A percentile compares a stretch with the other conserved stretches of the same genome.
Conservation (phyloP, 2,113 vertebrate species). For the Coreoperca whiteheadi region DNA sequence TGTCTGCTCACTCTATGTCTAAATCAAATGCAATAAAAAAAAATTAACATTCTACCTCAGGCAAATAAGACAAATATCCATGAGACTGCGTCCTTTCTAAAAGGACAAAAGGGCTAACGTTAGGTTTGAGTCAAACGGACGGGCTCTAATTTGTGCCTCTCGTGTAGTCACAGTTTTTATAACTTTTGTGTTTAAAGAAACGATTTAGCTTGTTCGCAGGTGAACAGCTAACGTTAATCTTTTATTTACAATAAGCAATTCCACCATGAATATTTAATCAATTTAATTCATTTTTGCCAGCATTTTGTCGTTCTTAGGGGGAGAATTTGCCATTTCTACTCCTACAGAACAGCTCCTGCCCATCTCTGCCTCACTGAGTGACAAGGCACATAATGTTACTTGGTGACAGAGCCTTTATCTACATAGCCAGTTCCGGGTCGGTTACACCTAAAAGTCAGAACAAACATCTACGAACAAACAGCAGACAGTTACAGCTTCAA, state of each 20-base stretch:
- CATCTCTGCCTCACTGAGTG: background rate
- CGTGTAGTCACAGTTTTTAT: background rate
- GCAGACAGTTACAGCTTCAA: accelerated
- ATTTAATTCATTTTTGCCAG: accelerated
- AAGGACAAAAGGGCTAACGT: background rate
- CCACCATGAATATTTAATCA: background rate
- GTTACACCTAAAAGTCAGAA: background rate
- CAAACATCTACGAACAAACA: background rate
- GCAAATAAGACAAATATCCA: background rate
- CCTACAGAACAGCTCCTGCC: background rate
- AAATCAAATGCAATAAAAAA: background rate
- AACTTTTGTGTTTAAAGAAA: background rate
- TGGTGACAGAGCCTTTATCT: background rate
- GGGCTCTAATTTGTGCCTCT: background rate
- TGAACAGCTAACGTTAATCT: background rate
- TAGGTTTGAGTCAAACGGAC: no score
- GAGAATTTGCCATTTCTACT: background rate
- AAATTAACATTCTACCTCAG: background rate
- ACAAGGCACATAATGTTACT: background rate
- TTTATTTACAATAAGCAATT: background rate
- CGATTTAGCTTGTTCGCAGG: background rate
- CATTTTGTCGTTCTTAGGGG: background rate
- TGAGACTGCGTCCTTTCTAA: background rate
- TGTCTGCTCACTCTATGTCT: background rate
- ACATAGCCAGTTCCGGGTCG: background rate